A percentile compares a stretch with the other conserved stretches of the same genome.
Evolutionary conservation across 2,113 vertebrate genomes (phyloP).

Genomic region (zebrafish (Danio rerio)): DNA sequence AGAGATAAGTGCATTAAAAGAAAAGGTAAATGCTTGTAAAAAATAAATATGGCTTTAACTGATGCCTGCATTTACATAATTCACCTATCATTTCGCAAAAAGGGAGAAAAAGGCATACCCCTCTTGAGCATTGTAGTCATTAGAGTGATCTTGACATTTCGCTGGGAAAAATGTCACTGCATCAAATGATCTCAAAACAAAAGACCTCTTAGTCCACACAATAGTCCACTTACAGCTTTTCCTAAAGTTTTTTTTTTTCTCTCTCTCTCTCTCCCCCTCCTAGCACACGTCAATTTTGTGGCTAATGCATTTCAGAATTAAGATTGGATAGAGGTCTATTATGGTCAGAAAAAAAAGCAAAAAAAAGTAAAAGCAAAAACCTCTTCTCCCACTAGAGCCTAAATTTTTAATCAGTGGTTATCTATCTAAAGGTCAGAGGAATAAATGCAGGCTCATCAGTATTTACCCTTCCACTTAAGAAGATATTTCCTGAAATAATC

Average conservation of each 20-base stretch:
- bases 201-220: conserved; percentile 48
- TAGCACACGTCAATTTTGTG: conserved; percentile 47
- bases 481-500: conserved; percentile 85
- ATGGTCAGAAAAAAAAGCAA: conserved; percentile 36
- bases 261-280: not conserved
- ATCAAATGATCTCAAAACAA: conserved; percentile 52
- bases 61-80: conserved; percentile 48
- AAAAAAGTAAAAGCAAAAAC: conserved; percentile 59
- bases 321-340: conserved; percentile 48
- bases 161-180: conserved; percentile 42
- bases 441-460: conserved; percentile 80
- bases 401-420: conserved; percentile 69
- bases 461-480: conserved; percentile 92
- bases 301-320: conserved; percentile 56
- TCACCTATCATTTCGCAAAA: conserved; percentile 42
- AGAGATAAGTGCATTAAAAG: conserved; percentile 50
- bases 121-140: conserved; percentile 43
- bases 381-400: conserved; percentile 56
- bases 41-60: conserved; percentile 30
- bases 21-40: conserved; percentile 41
- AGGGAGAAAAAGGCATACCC: conserved; percentile 20
- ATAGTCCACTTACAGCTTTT: conserved; percentile 36
- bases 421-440: conserved; percentile 61
- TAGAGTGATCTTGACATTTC: conserved; percentile 52
- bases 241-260: conserved; percentile 39